Evolutionary conservation across 1,140 invertebrate species (phyloP), one percentile per base, ranked within the genome.

Genomic region (Hypothenemus hampei): DNA sequence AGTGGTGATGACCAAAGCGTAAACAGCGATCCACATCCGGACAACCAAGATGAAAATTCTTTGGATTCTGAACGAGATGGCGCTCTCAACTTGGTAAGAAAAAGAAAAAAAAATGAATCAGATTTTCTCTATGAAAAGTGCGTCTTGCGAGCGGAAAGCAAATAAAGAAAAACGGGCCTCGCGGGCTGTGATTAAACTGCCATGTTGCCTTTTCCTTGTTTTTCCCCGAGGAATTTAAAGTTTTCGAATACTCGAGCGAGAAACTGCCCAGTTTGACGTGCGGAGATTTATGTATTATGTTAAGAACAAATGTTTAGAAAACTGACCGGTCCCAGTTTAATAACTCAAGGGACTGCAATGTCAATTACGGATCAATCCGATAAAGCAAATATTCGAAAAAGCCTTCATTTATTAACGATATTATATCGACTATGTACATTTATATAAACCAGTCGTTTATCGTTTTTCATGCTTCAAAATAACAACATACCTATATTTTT

Each of bases 11-110:
- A 78, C 21, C 72, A 73, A 49, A 76, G 77, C 60, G 69, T 72
- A 29, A 69, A 65, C 50, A 77, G 75, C 63, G 75, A 75, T 43
- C 66, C 67, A 36, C 62, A 37, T 63, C 69, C 58, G 40, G 73
- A 58, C n/a, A 67, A 69, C 18, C 70, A 76, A 18, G 75, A 78
- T 61, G 77, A 73, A 29, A 75, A 78, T 65, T 79, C 77, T 18
- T 69, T 78, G 70, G 77, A 79, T 61, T 78, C 77, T 1, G 77
- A 79, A 37, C 67, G 74, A 61, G 75, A 70, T 52, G 73, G 73
- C 19, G 77, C 77, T 22, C 73, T 80, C 21, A 79, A 79, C 62
- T 68, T 79, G 69, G 77, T 78, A 68, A 75, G 71, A 65, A 31
- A 7, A 68, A 75, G 71, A 65, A 31, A 7, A 31, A 31, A 11